These are phyloP conservation scores for Enteromius trimaculatus DNA, from an alignment of 2,797 vertebrate species.

Conservation along the genomic window DNA sequence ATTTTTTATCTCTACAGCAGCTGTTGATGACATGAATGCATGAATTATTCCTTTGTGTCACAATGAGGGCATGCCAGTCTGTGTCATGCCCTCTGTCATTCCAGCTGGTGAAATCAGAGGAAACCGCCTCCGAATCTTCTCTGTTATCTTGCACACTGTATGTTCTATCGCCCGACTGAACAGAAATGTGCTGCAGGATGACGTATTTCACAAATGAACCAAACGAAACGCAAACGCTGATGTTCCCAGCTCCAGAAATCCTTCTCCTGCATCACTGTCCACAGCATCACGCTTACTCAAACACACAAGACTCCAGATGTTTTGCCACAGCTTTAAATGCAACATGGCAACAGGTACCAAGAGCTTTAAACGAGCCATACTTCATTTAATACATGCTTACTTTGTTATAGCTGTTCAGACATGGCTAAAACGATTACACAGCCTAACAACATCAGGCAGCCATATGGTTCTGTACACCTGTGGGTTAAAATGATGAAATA, in stretches of 20 bases:
- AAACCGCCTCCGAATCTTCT: background rate
- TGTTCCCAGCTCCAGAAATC: background rate
- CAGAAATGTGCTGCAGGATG: background rate
- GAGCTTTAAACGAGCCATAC: constrained; percentile 73
- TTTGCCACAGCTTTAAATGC: constrained; percentile 70
- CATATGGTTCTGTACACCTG: constrained; percentile 73
- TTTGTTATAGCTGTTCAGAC: constrained; percentile 76
- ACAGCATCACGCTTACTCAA: background rate
- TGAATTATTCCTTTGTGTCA: constrained; percentile 41
- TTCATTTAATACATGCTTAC: constrained; percentile 73
- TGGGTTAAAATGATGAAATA: constrained; percentile 61
- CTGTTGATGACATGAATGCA: constrained; percentile 40
- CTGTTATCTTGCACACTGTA: background rate
- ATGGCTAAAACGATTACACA: constrained; percentile 73
- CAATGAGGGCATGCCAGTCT: constrained; percentile 40
- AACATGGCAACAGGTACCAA: constrained; percentile 62
- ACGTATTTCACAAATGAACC: constrained; percentile 5
- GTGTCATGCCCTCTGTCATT: constrained; percentile 37
- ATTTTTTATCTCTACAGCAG: constrained; percentile 37
- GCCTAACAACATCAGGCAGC: constrained; percentile 74
- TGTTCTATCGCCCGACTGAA: constrained; percentile 3
- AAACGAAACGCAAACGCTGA: constrained; percentile 8
- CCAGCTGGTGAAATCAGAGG: constrained; percentile 45
- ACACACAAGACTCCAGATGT: constrained; percentile 70
- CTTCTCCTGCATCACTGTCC: constrained; percentile 4